Evolutionary conservation across 2,888 invertebrate species (phyloP), one percentile per base, ranked within the genome.

Genomic region (Laothoe populi): DNA sequence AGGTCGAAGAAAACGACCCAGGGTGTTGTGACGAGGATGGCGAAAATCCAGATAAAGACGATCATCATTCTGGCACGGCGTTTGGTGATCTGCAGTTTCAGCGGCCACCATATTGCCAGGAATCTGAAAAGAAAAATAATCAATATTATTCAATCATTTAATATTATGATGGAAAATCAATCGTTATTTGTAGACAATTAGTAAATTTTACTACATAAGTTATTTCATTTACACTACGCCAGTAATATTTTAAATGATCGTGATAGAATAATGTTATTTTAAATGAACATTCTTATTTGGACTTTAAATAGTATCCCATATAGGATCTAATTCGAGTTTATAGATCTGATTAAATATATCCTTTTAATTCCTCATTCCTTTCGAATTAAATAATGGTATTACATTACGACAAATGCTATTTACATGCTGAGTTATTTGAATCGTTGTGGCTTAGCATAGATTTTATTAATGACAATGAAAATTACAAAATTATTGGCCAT

Each of bases 81-180:
- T 79, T 97, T 97, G 57, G 98, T 97, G 88, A 98, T 97, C 87
- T 98, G 98, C 80, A 96, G 96, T 80, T 97, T 97, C 76, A 98
- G 87, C 1, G 98, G 98, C 96, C 97, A 98, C 96, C 98, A 98
- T 77, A 98, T 99, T 53, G 98, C 98, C 72, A 98, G 94, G 85
- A 98, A 98, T 93, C 98, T 98, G 96, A 19, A 74, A 65, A 64
- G 23, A 19, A 24, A 19, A 19, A 49, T 11, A 24, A 42, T 16
- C n/a, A 58, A 8, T 16, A 58, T n/a, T 4, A 16, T 16, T n/a
- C n/a, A n/a, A n/a, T n/a, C n/a, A n/a, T n/a, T n/a, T n/a, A n/a
- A n/a, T n/a, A n/a, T n/a, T n/a, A n/a, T n/a, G n/a, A n/a, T n/a
- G n/a, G n/a, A n/a, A n/a, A n/a, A n/a, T n/a, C n/a, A n/a, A n/a